Evolutionary conservation across 2,113 vertebrate genomes (phyloP).

Genomic region (Apteryx mantelli): DNA sequence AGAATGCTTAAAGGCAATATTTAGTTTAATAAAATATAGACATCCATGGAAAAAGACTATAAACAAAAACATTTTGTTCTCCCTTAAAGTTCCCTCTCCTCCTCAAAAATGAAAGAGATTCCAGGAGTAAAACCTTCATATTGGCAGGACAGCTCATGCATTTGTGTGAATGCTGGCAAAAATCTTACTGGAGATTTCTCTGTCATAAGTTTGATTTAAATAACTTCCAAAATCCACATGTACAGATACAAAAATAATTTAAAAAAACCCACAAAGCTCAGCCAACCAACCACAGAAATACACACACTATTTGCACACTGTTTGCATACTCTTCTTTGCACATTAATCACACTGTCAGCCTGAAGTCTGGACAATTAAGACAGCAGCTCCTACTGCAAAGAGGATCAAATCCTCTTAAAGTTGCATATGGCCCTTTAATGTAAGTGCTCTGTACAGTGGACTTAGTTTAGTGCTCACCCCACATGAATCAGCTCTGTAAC

Average conservation of each 20-base stretch:
- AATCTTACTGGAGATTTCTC: background rate
- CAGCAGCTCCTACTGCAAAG: conserved; percentile 17
- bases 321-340: background rate
- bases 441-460: background rate
- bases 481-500: conserved; percentile 38
- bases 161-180: background rate
- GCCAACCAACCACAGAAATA: background rate
- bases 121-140: background rate
- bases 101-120: background rate
- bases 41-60: background rate
- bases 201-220: background rate
- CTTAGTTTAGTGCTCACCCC: background rate
- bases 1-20: background rate
- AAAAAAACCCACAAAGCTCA: background rate
- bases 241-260: background rate
- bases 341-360: background rate
- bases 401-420: conserved; percentile 44
- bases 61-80: background rate
- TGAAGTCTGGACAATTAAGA: conserved; percentile 33
- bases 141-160: background rate
- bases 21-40: background rate
- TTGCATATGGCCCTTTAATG: conserved; percentile 46
- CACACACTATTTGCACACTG: background rate
- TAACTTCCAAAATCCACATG: background rate
- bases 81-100: background rate